Base-by-base conservation (phyloP, 2,888 invertebrate genomes). In the Prosopocoilus inquinatus region DNA sequence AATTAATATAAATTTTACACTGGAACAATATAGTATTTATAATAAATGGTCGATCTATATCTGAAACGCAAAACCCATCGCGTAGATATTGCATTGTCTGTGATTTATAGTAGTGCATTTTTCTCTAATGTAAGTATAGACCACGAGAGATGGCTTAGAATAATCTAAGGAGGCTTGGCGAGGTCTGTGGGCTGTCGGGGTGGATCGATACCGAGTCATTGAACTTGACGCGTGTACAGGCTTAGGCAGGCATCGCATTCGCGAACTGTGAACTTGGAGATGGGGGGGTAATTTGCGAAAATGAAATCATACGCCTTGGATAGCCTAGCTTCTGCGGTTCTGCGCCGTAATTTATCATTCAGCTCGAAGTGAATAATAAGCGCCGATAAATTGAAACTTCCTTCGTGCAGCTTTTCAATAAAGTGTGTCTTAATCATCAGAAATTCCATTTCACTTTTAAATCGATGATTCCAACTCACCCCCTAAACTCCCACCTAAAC, bases 101-200 rank as follows among this genome's bases (percentile, higher is more conserved):
- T 47, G 52, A 57, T 59, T 59, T 59, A 57, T 59, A 57, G 55
- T 57, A 46, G 38, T 38, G 53, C 38, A 50, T 58, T 61, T 59
- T 59, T 59, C 50, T 51, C 53, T 47, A 46, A 48, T 44, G 50
- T 64, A 63, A 63, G 56, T 62, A 61, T 59, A 62, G 59, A 55
- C 5, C 1, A 7, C 57, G 56, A 58, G 57, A 58, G 57, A 61
- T 52, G 58, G 39, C 52, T 52, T 52, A 55, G 39, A 52, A 50
- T 55, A 55, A 64, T 20, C 50, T 12, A 44, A 39, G 50, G 39
- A 66, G 65, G 64, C 65, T 68, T 64, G 67, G 66, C 63, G 61
- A 65, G 61, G 65, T 67, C 65, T 64, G 68, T 68, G 67, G 68
- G 68, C 64, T 64, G 50, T 32, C 64, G 66, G 67, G 67, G 66